Evolutionary conservation across 2,888 invertebrate species (phyloP).

Genomic region (Tetrapedia diversipes): DNA sequence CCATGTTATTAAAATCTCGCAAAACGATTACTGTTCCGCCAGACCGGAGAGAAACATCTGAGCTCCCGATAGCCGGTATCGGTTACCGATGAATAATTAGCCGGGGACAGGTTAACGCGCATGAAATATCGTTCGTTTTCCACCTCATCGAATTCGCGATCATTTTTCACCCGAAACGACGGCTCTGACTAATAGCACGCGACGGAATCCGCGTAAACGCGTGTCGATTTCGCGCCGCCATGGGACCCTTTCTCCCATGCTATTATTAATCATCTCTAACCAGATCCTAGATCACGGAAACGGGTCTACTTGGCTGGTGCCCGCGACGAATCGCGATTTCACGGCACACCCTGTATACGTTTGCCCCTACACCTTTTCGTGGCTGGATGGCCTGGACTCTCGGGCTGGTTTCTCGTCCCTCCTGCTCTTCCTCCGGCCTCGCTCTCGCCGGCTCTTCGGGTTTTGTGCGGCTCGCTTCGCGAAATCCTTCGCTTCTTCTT

Average conservation of each 20-base stretch:
- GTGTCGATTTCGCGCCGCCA: constrained; percentile 27
- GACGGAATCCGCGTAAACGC: constrained; percentile 15
- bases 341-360: constrained; percentile 65
- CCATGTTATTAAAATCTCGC: neutral
- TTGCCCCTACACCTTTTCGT: constrained; percentile 67
- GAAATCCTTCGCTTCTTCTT: constrained; percentile 64
- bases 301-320: no score
- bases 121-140: constrained; percentile 39
- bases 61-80: neutral
- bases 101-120: constrained; percentile 18
- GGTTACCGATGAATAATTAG: constrained; percentile 28
- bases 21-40: constrained; percentile 2
- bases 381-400: constrained; percentile 62
- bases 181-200: constrained; percentile 21
- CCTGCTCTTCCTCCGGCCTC: constrained; percentile 66
- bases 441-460: constrained; percentile 63
- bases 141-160: constrained; percentile 9
- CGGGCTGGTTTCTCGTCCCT: constrained; percentile 67
- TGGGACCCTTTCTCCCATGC: neutral
- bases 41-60: no score
- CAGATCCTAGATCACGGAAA: neutral
- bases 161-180: constrained; percentile 17
- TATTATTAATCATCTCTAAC: neutral
- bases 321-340: constrained; percentile 43
- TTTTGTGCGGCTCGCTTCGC: constrained; percentile 69